Conservation (phyloP, 2,797 vertebrate species). For the Zalophus californianus region DNA sequence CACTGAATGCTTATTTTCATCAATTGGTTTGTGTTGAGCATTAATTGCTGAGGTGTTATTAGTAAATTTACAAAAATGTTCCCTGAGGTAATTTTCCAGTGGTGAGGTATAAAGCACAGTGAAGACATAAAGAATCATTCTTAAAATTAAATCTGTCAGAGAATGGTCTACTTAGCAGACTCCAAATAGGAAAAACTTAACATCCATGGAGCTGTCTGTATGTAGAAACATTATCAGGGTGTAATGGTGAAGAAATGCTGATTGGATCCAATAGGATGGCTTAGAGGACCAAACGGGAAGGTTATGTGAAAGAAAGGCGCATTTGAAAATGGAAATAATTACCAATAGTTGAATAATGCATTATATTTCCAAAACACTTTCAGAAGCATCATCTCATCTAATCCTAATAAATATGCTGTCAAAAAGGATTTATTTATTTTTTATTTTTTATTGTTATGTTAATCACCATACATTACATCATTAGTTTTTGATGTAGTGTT, state of each 20-base stretch:
- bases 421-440: neutral
- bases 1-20: neutral
- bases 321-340: neutral
- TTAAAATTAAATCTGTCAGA: conserved; percentile 28
- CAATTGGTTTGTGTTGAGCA: neutral
- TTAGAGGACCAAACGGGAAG: neutral
- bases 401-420: neutral
- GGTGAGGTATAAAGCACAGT: neutral
- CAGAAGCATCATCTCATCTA: neutral
- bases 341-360: neutral
- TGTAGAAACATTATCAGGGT: neutral
- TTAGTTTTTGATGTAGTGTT: no score
- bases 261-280: neutral
- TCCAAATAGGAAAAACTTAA: neutral
- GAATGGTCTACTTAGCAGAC: neutral
- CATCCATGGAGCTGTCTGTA: neutral
- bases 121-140: neutral
- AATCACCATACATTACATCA: no score
- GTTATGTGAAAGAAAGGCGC: neutral
- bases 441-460: no score
- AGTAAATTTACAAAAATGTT: conserved; percentile 16
- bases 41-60: neutral
- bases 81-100: neutral
- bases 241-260: neutral
- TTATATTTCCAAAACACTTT: conserved; percentile 27